Percentiles rank a stretch among this genome's conserved stretches.
These are phyloP conservation scores for Aphidius colemani DNA, from an alignment of 2,888 invertebrate species.

Conservation along the genomic window DNA sequence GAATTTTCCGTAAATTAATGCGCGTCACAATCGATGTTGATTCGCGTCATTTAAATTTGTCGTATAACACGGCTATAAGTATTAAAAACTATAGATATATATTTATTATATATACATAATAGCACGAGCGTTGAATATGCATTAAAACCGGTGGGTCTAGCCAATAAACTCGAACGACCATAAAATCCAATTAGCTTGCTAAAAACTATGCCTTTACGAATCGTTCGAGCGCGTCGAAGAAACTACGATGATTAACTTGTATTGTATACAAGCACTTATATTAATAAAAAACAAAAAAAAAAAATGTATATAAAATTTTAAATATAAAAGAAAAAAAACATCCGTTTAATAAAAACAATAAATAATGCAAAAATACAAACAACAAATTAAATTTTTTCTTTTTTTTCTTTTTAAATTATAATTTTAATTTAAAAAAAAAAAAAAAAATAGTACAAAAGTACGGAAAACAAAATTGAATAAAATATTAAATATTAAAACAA, in stretches of 20 bases:
- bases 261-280: constrained; percentile 14
- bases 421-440: not conserved
- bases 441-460: not conserved
- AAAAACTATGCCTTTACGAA: constrained; percentile 22
- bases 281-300: not conserved
- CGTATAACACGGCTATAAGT: constrained; percentile 44
- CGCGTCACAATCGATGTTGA: constrained; percentile 27
- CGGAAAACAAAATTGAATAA: not conserved
- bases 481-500: constrained; percentile 14
- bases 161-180: constrained; percentile 55
- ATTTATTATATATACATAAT: constrained; percentile 16
- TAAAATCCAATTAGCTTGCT: constrained; percentile 56
- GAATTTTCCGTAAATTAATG: constrained; percentile 27
- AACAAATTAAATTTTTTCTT: not conserved
- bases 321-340: no score
- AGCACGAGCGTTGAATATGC: constrained; percentile 21
- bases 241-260: constrained; percentile 25
- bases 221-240: constrained; percentile 20
- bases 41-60: constrained; percentile 26
- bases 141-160: constrained; percentile 34
- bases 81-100: constrained; percentile 36
- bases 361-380: constrained; percentile 16
- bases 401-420: no score
- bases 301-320: no score
- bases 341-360: constrained; percentile 5